These are phyloP conservation scores for Prionailurus viverrinus DNA, from an alignment of 2,113 vertebrate species.

Conservation along the genomic window DNA sequence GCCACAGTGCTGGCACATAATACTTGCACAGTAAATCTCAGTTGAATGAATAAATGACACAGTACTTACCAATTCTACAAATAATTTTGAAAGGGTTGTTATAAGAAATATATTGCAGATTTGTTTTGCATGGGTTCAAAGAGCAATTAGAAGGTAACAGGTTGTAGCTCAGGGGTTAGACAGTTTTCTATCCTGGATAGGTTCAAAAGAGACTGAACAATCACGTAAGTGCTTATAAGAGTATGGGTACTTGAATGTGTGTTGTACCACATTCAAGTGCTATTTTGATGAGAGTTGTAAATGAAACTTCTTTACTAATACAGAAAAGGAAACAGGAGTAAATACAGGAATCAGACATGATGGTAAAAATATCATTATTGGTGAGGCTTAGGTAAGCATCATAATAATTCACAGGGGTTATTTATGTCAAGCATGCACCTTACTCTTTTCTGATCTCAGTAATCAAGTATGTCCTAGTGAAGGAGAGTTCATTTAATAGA, in stretches of 20 bases:
- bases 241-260: constrained; percentile 35
- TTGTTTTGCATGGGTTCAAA: constrained; percentile 31
- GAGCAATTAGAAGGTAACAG: constrained; percentile 29
- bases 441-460: neutral
- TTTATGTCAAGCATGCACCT: neutral
- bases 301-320: neutral
- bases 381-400: neutral
- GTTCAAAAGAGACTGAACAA: neutral
- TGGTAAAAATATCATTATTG: constrained; percentile 36
- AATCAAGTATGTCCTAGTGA: neutral
- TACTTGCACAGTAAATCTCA: neutral
- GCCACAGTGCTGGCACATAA: neutral
- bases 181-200: constrained; percentile 15
- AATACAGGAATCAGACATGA: neutral
- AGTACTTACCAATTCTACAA: neutral
- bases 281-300: constrained; percentile 8
- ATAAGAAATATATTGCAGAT: neutral
- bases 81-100: constrained; percentile 59
- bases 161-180: neutral
- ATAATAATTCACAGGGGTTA: neutral
- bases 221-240: neutral
- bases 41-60: constrained; percentile 52
- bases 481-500: constrained; percentile 3
- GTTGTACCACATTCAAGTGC: neutral
- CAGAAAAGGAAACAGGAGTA: neutral